Conservation (phyloP, 2,797 vertebrate species). For the Apogon talboti region DNA sequence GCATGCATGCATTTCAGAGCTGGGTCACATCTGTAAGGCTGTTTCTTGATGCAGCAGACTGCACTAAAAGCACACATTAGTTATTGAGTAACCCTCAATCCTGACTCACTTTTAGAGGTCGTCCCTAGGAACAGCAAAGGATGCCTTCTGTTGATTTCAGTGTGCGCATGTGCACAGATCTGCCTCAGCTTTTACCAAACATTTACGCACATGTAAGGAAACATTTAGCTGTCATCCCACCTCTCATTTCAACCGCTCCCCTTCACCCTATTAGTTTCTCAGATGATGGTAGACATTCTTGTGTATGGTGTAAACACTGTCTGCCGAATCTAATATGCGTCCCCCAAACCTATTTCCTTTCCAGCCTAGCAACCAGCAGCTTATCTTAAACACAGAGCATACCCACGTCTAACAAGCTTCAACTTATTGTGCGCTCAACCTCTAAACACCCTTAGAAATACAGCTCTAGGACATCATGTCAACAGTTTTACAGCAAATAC, state of each 20-base stretch:
- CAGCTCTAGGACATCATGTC: background rate
- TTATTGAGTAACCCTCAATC: slow-evolving; percentile 62
- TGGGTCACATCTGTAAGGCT: slow-evolving; percentile 25
- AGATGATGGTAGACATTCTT: slow-evolving; percentile 23
- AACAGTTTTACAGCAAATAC: background rate
- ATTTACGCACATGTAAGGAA: slow-evolving; percentile 16
- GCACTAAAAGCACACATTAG: slow-evolving; percentile 61
- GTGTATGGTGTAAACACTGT: slow-evolving; percentile 28
- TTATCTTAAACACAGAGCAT: slow-evolving; percentile 10
- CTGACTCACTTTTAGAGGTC: slow-evolving; percentile 24
- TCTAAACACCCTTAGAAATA: background rate
- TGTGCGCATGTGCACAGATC: slow-evolving; percentile 20
- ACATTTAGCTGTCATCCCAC: background rate
- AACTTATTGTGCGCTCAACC: background rate
- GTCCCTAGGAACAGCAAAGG: slow-evolving; percentile 14
- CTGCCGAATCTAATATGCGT: slow-evolving; percentile 9
- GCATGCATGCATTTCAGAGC: slow-evolving; percentile 44
- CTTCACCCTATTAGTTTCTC: slow-evolving; percentile 27
- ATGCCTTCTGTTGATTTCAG: slow-evolving; percentile 8
- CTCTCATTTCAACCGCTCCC: slow-evolving; percentile 13
- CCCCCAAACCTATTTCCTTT: background rate
- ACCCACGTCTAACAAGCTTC: slow-evolving; percentile 10
- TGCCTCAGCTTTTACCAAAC: slow-evolving; percentile 17
- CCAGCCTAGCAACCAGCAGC: slow-evolving; percentile 20
- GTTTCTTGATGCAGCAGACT: slow-evolving; percentile 58